Evolutionary conservation across 2,797 vertebrate genomes (phyloP).

Genomic region (Jordanella pulchra): DNA sequence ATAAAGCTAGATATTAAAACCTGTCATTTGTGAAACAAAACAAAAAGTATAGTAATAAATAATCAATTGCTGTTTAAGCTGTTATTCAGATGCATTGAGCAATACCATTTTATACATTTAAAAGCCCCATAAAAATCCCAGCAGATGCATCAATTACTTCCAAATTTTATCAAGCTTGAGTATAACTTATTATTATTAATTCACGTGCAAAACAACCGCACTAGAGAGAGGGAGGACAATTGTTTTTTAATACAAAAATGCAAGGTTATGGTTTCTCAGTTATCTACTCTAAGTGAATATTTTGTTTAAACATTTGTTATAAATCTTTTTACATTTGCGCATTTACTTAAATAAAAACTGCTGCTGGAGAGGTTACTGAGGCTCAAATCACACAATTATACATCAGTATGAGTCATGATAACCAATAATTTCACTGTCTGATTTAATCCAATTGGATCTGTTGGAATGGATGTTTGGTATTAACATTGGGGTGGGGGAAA

Average conservation of each 20-base stretch:
- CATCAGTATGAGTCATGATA: neutral
- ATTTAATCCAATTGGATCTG: neutral
- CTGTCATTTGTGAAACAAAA: neutral
- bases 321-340: neutral
- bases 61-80: neutral
- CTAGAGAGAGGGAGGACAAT: neutral
- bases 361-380: neutral
- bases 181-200: neutral
- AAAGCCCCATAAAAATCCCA: no score
- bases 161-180: neutral
- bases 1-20: neutral
- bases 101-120: neutral
- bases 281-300: neutral
- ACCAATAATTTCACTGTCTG: no score
- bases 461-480: neutral
- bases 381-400: neutral
- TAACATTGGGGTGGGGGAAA: neutral
- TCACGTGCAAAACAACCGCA: neutral
- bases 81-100: neutral
- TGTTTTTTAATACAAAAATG: neutral
- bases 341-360: neutral
- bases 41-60: neutral
- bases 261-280: neutral
- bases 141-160: neutral
- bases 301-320: neutral